Base-by-base conservation (phyloP, 2,888 invertebrate genomes). In the Aspidiotus destructor region DNA sequence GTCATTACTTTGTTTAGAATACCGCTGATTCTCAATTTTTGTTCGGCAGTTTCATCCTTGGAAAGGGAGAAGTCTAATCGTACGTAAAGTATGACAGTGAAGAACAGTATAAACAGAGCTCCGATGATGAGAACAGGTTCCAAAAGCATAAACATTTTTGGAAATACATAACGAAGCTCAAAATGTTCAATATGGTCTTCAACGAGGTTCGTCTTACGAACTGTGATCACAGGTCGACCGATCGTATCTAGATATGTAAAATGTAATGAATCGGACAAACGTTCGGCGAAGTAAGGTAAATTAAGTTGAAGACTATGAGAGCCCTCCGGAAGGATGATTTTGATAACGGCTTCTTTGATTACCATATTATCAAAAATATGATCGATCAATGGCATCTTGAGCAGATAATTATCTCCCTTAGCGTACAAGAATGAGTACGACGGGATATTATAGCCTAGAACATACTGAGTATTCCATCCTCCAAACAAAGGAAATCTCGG, bases 381-480 rank as follows among this genome's bases (percentile, higher is more conserved):
- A 78, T 99, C 98, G 72, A 99, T 80, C n/a, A 96, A 80, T 72
- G 96, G 85, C 89, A 99, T 92, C 77, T 90, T 92, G 68, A 99
- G 79, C 55, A 89, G 82, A 78, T 88, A 96, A 41, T 88, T 41
- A 16, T 85, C 85, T 71, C 88, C 88, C 71, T 84, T 82, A 73
- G 88, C 87, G 77, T 84, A 96, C 41, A 99, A 81, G 78, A 97
- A 97, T 76, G 97, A 96, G 76, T 95, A 95, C 73, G 95, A 93
- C 5, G 99, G 98, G 0, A 99, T 89, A 80, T 95, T 97, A 81
- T 97, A 96, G 5, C 99, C 99, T 60, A 99, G 82, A 55, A 88
- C 89, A 78, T 99, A 99, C 74, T 93, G 92, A 9, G 96, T 97
- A 78, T 91, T 92, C 99, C 99, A 99, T 13, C 99, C 99, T 68